Conservation (phyloP, 23 tunicate species). For the Trididemnum clinides region DNA sequence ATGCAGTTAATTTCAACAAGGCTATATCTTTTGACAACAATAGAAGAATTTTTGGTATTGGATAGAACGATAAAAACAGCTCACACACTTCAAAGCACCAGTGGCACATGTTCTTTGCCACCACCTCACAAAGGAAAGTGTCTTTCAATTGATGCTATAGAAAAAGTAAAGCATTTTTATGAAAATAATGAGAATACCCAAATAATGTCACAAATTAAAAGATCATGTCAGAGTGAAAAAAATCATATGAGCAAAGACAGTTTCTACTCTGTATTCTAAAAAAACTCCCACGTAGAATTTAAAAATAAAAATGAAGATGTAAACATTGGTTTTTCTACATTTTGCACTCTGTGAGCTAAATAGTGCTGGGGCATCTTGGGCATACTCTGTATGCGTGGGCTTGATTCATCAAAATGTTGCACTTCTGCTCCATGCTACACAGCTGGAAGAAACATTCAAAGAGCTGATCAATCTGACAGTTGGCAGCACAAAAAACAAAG, state of each 20-base stretch:
- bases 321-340: not conserved
- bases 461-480: not conserved
- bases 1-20: not conserved
- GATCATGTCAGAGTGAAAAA: not conserved
- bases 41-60: not conserved
- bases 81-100: not conserved
- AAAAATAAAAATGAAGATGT: not conserved
- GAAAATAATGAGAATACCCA: not conserved
- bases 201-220: not conserved
- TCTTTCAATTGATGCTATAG: not conserved
- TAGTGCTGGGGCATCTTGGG: not conserved
- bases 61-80: not conserved
- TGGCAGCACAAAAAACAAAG: not conserved
- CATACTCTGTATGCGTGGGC: not conserved
- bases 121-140: not conserved
- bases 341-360: not conserved
- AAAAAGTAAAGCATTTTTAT: not conserved
- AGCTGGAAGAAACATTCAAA: not conserved
- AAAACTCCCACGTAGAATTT: not conserved
- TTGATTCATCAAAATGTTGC: not conserved
- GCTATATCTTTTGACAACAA: too few relatives aligned
- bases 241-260: not conserved
- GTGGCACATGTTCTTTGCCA: too few relatives aligned
- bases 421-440: not conserved
- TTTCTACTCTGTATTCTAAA: not conserved